phyloP scores from a whole-genome alignment of 2,113 vertebrate genomes.

The Otus sunia region DNA sequence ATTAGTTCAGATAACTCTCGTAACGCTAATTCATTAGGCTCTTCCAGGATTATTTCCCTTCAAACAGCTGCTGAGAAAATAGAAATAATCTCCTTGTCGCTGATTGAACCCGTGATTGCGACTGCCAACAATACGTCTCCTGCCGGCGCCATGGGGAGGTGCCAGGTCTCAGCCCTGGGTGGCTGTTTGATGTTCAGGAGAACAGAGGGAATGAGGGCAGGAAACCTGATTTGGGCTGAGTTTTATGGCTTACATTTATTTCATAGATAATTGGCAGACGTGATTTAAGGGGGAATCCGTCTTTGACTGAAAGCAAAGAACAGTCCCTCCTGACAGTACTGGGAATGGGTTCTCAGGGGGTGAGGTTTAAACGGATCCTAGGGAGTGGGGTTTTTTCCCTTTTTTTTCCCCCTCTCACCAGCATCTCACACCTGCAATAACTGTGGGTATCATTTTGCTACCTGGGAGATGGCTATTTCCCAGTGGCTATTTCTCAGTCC shows the following conservation, averaged over 20 bases:
- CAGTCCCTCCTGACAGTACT: background rate
- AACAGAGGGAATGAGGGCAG: background rate
- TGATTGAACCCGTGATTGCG: background rate
- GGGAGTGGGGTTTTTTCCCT: background rate
- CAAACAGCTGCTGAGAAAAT: constrained; percentile 55
- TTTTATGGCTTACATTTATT: background rate
- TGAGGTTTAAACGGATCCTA: background rate
- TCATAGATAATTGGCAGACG: background rate
- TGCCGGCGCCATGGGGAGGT: background rate
- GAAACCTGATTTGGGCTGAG: background rate
- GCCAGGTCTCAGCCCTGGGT: background rate
- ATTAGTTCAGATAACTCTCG: constrained; percentile 43
- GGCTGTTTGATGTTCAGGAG: background rate
- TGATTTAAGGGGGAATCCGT: background rate
- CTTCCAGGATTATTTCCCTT: constrained; percentile 52
- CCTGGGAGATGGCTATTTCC: background rate
- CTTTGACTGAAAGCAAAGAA: background rate
- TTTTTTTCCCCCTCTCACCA: background rate
- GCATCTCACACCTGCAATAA: background rate
- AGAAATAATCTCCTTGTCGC: constrained; percentile 11
- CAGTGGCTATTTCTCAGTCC: background rate
- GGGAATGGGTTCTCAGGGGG: background rate
- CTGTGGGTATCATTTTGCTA: background rate
- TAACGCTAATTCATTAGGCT: constrained; percentile 52
- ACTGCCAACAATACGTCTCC: background rate